Conservation (phyloP, 2,888 invertebrate species). For the Amphipyra tragopoginis region DNA sequence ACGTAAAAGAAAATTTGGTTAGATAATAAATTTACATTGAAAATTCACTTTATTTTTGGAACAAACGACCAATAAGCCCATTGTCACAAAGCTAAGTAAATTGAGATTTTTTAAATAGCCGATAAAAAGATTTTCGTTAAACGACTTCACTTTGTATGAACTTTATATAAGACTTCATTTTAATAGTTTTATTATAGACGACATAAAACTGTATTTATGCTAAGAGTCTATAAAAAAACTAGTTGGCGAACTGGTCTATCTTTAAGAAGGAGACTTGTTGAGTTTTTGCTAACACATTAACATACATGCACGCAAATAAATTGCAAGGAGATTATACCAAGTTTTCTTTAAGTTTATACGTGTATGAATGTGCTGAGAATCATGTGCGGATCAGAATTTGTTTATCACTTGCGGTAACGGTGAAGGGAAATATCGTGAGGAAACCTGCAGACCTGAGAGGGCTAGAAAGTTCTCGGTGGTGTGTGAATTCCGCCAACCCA, state of each 20-base stretch:
- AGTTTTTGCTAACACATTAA: slow-evolving; percentile 27
- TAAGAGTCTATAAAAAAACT: slow-evolving; percentile 16
- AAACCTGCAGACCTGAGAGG: too few relatives aligned
- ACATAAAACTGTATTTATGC: slow-evolving; percentile 18
- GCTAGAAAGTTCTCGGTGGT: too few relatives aligned
- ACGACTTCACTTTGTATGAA: neutral
- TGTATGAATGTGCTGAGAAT: too few relatives aligned
- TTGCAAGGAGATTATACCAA: slow-evolving; percentile 13
- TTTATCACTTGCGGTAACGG: too few relatives aligned
- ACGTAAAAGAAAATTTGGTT: too few relatives aligned
- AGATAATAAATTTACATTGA: too few relatives aligned
- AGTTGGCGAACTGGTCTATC: slow-evolving; percentile 25
- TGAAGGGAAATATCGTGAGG: too few relatives aligned
- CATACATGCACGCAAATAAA: slow-evolving; percentile 23
- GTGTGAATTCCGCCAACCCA: too few relatives aligned
- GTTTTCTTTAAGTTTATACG: slow-evolving; percentile 9
- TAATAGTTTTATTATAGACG: slow-evolving; percentile 6
- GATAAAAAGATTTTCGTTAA: neutral
- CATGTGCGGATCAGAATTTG: too few relatives aligned
- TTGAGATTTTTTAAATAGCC: neutral
- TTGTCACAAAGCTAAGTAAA: neutral
- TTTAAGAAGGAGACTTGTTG: slow-evolving; percentile 18
- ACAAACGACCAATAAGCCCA: neutral
- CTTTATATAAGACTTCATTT: neutral
- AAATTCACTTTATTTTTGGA: neutral